phyloP scores from a whole-genome alignment of 2,888 invertebrate species.

The Perizoma flavofasciatum region DNA sequence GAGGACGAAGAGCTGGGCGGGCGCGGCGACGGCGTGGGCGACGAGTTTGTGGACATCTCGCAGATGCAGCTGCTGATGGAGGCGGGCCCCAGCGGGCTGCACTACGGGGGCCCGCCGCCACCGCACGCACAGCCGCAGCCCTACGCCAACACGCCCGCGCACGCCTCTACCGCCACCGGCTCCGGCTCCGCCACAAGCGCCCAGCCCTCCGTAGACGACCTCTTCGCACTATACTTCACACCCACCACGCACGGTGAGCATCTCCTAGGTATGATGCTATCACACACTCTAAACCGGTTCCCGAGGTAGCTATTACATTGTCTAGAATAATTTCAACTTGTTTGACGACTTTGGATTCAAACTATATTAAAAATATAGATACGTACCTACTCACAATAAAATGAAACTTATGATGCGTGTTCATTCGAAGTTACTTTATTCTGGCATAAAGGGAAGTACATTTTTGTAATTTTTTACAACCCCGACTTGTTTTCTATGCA shows the following conservation, averaged over 20 bases:
- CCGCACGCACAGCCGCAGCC: conserved; percentile 77
- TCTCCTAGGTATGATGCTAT: conserved; percentile 38
- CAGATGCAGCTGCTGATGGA: conserved; percentile 91
- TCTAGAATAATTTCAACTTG: conserved; percentile 37
- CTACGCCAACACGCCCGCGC: conserved; percentile 67
- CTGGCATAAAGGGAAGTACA: neutral
- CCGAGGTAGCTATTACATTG: conserved; percentile 26
- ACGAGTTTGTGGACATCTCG: conserved; percentile 93
- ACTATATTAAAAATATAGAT: conserved; percentile 30
- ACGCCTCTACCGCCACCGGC: conserved; percentile 63
- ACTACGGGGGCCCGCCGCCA: conserved; percentile 76
- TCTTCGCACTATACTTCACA: conserved; percentile 90
- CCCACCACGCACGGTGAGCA: conserved; percentile 85
- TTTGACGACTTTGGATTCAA: conserved; percentile 38
- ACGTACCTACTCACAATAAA: conserved; percentile 17
- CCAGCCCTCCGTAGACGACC: conserved; percentile 86
- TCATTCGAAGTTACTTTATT: conserved; percentile 6
- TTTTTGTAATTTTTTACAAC: neutral
- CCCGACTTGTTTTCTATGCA: too few species aligned
- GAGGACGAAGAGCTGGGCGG: conserved; percentile 85
- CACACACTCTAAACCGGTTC: conserved; percentile 34
- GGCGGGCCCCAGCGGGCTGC: conserved; percentile 80
- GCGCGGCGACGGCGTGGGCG: conserved; percentile 80
- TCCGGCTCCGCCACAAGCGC: conserved; percentile 61
- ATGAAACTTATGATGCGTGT: conserved; percentile 3